These are phyloP conservation scores for Phyllostomus hastatus DNA, from an alignment of 2,113 vertebrate genomes.

Conservation along the genomic window DNA sequence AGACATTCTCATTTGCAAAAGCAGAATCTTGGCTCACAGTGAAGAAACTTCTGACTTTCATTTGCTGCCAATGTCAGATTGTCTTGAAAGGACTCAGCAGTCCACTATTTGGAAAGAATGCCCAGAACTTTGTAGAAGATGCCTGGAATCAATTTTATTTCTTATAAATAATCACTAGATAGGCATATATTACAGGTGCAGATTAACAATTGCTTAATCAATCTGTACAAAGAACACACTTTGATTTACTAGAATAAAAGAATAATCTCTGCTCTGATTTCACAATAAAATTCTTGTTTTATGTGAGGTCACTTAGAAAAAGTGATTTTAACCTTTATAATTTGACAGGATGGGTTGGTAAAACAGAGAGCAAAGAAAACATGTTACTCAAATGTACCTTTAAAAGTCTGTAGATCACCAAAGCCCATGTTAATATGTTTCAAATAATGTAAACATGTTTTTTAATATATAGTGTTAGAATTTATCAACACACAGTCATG, in stretches of 20 bases:
- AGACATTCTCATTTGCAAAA: background rate
- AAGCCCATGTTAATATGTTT: background rate
- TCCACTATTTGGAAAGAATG: background rate
- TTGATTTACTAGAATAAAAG: background rate
- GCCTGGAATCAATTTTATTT: background rate
- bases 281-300: background rate
- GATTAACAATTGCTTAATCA: background rate
- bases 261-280: background rate
- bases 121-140: background rate
- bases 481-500: background rate
- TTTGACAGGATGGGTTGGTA: background rate
- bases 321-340: background rate
- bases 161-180: background rate
- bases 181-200: background rate
- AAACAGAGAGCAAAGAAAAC: constrained; percentile 20
- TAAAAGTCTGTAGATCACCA: background rate
- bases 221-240: background rate
- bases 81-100: background rate
- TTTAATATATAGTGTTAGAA: background rate
- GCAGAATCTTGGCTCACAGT: background rate
- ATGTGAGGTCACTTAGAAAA: background rate
- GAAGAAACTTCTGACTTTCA: background rate
- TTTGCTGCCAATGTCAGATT: background rate
- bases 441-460: background rate
- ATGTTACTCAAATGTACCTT: background rate